These are phyloP conservation scores for Phalera bucephala DNA, from an alignment of 2,888 invertebrate genomes.

Conservation along the genomic window DNA sequence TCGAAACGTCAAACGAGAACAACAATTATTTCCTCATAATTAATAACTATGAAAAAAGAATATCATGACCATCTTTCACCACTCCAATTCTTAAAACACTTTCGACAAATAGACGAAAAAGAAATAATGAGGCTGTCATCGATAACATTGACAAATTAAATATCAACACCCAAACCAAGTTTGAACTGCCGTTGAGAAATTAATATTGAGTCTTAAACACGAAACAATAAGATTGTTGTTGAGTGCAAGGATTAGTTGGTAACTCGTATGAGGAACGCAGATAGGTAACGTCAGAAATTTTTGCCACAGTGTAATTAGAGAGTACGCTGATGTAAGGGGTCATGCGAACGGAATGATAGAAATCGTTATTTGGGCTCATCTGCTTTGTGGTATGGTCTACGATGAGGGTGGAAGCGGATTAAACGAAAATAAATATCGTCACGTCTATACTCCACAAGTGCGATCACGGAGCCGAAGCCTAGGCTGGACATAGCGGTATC, in stretches of 20 bases:
- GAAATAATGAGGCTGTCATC: constrained; percentile 72
- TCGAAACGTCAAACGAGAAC: constrained; percentile 26
- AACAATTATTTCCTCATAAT: constrained; percentile 31
- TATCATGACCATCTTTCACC: constrained; percentile 48
- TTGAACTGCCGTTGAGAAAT: constrained; percentile 1
- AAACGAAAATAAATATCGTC: background rate
- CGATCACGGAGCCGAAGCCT: too few relatives aligned
- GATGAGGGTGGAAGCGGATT: constrained; percentile 5
- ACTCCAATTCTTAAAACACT: constrained; percentile 43
- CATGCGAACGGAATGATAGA: constrained; percentile 74
- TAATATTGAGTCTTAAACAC: constrained; percentile 24
- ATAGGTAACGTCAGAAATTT: constrained; percentile 62
- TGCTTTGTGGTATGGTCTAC: constrained; percentile 18
- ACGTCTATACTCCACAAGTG: too few relatives aligned
- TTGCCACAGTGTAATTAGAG: constrained; percentile 75
- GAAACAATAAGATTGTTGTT: constrained; percentile 17
- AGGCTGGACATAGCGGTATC: too few relatives aligned
- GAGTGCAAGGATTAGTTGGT: constrained; percentile 35
- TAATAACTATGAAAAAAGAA: constrained; percentile 42
- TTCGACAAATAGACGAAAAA: constrained; percentile 50
- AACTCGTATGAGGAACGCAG: constrained; percentile 38
- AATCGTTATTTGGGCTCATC: constrained; percentile 46
- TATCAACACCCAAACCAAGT: constrained; percentile 49
- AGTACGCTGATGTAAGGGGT: constrained; percentile 65
- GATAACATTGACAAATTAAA: constrained; percentile 80